Conservation (phyloP, 2,888 invertebrate species). For the Philonicus albiceps region DNA sequence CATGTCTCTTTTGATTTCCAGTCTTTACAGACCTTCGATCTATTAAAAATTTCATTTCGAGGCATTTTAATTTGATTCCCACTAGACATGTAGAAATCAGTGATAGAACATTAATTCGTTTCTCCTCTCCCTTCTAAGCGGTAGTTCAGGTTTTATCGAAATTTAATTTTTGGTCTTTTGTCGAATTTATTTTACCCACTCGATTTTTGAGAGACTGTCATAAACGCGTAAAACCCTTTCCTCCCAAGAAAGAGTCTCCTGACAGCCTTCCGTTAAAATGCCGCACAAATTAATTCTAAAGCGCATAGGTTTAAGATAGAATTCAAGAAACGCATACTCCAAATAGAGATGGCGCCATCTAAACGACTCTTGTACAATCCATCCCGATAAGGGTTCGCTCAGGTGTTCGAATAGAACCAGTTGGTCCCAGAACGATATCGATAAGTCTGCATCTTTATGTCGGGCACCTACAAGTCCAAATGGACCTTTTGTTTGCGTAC, state of each 20-base stretch:
- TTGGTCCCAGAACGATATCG: not conserved
- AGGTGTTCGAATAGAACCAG: conserved; percentile 25
- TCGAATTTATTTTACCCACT: not conserved
- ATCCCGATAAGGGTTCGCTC: not conserved
- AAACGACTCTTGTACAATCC: not conserved
- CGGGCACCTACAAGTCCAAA: conserved; percentile 18
- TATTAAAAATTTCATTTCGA: not conserved
- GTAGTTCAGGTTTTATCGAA: not conserved
- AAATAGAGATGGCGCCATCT: conserved; percentile 27
- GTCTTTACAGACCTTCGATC: not conserved
- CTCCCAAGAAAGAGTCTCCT: not conserved
- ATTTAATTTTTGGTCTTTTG: not conserved
- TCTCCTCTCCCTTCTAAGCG: not conserved
- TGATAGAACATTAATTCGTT: not conserved
- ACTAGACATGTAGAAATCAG: not conserved
- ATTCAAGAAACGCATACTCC: not conserved
- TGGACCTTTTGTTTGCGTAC: conserved; percentile 26
- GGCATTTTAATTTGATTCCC: not conserved
- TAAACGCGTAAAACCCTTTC: not conserved
- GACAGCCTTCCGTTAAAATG: not conserved
- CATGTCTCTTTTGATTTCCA: not conserved
- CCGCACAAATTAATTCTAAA: conserved; percentile 1
- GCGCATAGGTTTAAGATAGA: not conserved
- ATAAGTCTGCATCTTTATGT: conserved; percentile 30
- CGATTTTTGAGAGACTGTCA: not conserved